Conservation (phyloP, 2,888 invertebrate genomes). For the Agrilus mali region DNA sequence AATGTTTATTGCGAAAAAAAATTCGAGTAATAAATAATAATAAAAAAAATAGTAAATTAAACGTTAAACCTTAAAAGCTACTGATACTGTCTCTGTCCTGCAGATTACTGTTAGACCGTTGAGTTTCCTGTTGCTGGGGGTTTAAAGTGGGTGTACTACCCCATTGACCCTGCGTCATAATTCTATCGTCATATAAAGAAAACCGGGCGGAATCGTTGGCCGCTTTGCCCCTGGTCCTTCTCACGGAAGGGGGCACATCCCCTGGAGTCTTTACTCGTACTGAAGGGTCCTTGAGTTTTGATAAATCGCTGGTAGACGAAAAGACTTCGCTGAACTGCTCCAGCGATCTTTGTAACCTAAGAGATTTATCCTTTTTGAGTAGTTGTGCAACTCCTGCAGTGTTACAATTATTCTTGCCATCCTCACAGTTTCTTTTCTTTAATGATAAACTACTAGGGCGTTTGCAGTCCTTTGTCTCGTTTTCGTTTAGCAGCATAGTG, state of each 20-base stretch:
- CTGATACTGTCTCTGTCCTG: conserved; percentile 33
- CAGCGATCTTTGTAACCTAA: conserved; percentile 53
- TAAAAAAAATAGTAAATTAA: conserved; percentile 1
- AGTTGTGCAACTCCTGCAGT: conserved; percentile 30
- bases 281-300: conserved; percentile 58
- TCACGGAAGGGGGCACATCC: conserved; percentile 65
- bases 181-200: conserved; percentile 78
- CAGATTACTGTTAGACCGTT: conserved; percentile 4
- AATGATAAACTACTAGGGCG: conserved; percentile 35
- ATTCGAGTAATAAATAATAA: conserved; percentile 2
- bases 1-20: not conserved
- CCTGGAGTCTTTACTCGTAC: conserved; percentile 72
- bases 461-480: conserved; percentile 20
- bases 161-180: conserved; percentile 53
- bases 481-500: conserved; percentile 31
- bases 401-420: conserved; percentile 13
- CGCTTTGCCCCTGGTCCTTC: conserved; percentile 54
- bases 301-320: conserved; percentile 52
- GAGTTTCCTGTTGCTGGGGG: conserved; percentile 15
- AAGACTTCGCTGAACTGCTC: conserved; percentile 69
- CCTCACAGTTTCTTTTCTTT: conserved; percentile 19
- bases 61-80: conserved; percentile 27
- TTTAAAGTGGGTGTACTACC: conserved; percentile 34
- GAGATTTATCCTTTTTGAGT: conserved; percentile 29
- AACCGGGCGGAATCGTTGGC: conserved; percentile 51